Evolutionary conservation across 2,888 invertebrate species (phyloP), one percentile per base, ranked within the genome.

Genomic region (Cheilosia pagana): DNA sequence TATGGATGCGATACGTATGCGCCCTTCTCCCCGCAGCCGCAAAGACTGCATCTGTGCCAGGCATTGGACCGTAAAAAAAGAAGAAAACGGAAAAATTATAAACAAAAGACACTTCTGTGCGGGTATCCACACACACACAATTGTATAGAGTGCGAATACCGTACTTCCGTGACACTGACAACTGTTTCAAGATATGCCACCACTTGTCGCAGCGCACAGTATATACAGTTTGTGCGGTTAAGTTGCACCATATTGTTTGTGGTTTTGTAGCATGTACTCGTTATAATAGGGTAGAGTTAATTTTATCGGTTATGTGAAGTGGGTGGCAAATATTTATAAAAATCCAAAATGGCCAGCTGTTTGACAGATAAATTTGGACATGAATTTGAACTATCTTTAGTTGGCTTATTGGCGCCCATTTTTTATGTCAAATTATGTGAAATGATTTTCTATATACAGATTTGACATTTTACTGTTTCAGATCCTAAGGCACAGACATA

Each of bases 151-250:
- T 43, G 43, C 43, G 59, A 53, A 14, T 6, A 65, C 45, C 79
- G 59, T 60, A 67, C 72, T 79, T 79, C 72, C 79, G 72, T 67
- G 79, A 60, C 43, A 28, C n/a, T 57, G 50, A 23, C 63, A 63
- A 62, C 28, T 35, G 31, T 14, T 28, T n/a, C 8, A 45, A n/a
- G 19, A 8, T 39, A 39, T 50, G 23, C 50, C 23, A 50, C 50
- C 71, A 71, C 71, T 60, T 71, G 71, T 57, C 48, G n/a, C 41
- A 10, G 14, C 43, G 12, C 45, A 16, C 45, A 62, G 19, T 7
- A 45, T 16, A 12, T 35, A 35, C 16, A 19, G 16, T 53, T 55
- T 68, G 55, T 21, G 68, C 55, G 68, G 55, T 68, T 55, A 55
- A 25, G 41, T 21, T 28, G n/a, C 10, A 25, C 25, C 45, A 62